Evolutionary conservation across 2,888 invertebrate genomes (phyloP).

Genomic region (Tetrapedia diversipes): DNA sequence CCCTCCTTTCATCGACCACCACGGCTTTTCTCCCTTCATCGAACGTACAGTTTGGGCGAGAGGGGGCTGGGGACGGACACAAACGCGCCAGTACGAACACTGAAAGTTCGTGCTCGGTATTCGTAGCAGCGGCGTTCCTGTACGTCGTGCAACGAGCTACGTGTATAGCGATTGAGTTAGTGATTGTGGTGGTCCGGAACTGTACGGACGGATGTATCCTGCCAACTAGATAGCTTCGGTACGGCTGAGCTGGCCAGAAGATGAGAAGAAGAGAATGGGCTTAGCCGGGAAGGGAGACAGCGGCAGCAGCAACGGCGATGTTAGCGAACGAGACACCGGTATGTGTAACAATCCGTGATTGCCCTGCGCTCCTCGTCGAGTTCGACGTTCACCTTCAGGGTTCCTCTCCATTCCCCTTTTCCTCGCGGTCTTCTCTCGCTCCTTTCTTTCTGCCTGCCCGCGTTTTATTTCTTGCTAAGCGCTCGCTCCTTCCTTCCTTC

Average conservation of each 20-base stretch:
- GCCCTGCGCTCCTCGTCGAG: constrained; percentile 74
- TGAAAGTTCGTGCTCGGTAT: constrained; percentile 59
- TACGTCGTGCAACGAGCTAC: constrained; percentile 30
- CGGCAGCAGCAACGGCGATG: constrained; percentile 54
- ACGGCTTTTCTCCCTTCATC: constrained; percentile 31
- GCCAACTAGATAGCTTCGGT: constrained; percentile 54
- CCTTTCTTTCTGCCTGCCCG: constrained; percentile 41
- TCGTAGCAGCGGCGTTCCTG: constrained; percentile 40
- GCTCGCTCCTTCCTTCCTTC: too few species aligned
- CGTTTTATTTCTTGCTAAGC: constrained; percentile 34
- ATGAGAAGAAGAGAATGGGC: constrained; percentile 52
- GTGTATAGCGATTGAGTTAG: constrained; percentile 47
- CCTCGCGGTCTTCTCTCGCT: constrained; percentile 30
- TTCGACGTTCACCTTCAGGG: constrained; percentile 68
- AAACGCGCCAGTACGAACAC: constrained; percentile 33
- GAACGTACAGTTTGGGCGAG: constrained; percentile 56
- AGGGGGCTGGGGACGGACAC: neutral
- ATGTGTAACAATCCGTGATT: constrained; percentile 77
- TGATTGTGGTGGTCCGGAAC: constrained; percentile 59
- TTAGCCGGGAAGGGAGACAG: constrained; percentile 47
- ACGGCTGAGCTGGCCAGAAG: constrained; percentile 51
- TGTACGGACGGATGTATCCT: constrained; percentile 64
- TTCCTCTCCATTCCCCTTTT: constrained; percentile 34
- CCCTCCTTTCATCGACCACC: neutral
- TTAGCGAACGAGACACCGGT: constrained; percentile 67